These are phyloP conservation scores for Holacanthus passer DNA, from an alignment of 2,113 vertebrate species.

Conservation along the genomic window DNA sequence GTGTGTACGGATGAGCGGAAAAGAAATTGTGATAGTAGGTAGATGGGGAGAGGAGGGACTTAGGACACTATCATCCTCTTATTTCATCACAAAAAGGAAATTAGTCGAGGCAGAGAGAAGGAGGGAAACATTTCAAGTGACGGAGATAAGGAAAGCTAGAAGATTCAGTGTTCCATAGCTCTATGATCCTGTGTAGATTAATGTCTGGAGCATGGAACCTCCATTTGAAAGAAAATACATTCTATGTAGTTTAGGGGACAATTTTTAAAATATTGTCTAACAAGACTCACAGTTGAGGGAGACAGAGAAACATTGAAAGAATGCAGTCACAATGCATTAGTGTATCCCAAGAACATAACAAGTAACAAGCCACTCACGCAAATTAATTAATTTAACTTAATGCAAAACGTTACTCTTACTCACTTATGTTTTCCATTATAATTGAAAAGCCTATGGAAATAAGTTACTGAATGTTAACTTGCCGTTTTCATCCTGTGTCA, in stretches of 20 bases:
- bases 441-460: not conserved
- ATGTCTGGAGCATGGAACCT: not conserved
- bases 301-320: not conserved
- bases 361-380: not conserved
- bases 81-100: constrained; percentile 34
- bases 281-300: not conserved
- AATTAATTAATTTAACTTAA: not conserved
- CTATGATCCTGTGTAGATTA: not conserved
- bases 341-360: not conserved
- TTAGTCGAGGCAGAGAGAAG: constrained; percentile 17
- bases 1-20: constrained; percentile 28
- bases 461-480: not conserved
- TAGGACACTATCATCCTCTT: constrained; percentile 15
- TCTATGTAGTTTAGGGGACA: not conserved
- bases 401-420: not conserved
- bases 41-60: constrained; percentile 16
- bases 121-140: constrained; percentile 7
- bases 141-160: not conserved
- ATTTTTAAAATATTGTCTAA: not conserved
- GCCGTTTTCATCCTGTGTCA: not conserved
- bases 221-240: not conserved
- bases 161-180: not conserved
- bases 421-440: not conserved
- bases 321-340: not conserved
- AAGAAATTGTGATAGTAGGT: constrained; percentile 9